A percentile compares a stretch with the other conserved stretches of the same genome.
phyloP scores from a whole-genome alignment of 2,888 invertebrate genomes.

The Mythimna albipuncta region DNA sequence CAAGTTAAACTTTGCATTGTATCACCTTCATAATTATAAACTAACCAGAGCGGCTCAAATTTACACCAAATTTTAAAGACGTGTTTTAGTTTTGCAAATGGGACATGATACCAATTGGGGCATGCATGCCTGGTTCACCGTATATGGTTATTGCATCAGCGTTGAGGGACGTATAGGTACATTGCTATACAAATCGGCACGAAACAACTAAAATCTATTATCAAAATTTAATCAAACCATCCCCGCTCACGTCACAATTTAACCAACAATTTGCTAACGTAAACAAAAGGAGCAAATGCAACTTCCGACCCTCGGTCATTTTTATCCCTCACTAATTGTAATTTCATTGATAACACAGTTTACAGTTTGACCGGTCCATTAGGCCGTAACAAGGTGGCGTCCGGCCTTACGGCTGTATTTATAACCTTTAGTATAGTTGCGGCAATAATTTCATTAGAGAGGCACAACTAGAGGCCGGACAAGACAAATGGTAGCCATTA shows the following conservation, averaged over 20 bases:
- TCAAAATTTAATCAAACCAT: slow-evolving; percentile 48
- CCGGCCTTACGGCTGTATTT: slow-evolving; percentile 88
- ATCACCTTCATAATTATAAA: too few species aligned
- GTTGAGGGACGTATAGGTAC: not conserved
- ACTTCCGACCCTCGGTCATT: slow-evolving; percentile 86
- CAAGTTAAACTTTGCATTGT: too few species aligned
- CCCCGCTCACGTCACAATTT: slow-evolving; percentile 50
- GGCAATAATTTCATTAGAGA: slow-evolving; percentile 91
- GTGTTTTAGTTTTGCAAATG: too few species aligned
- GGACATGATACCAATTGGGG: too few species aligned
- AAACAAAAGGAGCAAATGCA: slow-evolving; percentile 81
- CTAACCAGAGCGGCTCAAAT: too few species aligned
- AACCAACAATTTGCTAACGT: slow-evolving; percentile 70
- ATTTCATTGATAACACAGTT: slow-evolving; percentile 91
- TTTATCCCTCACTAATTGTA: slow-evolving; percentile 89
- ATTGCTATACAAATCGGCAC: not conserved
- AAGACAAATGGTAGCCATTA: slow-evolving; percentile 91
- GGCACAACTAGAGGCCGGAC: slow-evolving; percentile 90
- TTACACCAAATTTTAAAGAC: too few species aligned
- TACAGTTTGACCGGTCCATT: slow-evolving; percentile 91
- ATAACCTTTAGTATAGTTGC: slow-evolving; percentile 90
- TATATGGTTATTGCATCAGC: too few species aligned
- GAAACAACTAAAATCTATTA: slow-evolving; percentile 37
- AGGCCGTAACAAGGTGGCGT: slow-evolving; percentile 89
- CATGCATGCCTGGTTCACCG: too few species aligned